Conservation (phyloP, 2,888 invertebrate genomes). For the Lepidocyrtinus sp. region DNA sequence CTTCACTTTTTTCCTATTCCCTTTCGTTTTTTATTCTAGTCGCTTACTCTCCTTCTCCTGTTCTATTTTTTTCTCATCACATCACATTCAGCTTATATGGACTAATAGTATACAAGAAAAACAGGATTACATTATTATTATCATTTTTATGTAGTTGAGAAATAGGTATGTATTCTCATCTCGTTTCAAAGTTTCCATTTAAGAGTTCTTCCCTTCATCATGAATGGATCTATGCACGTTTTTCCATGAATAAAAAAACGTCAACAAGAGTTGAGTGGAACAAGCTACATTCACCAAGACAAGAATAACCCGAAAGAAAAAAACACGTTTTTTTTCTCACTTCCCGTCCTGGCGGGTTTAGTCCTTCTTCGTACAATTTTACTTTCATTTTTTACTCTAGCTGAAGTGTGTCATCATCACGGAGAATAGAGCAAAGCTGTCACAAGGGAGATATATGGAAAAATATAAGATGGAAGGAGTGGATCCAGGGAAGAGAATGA, state of each 20-base stretch:
- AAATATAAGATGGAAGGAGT: not conserved
- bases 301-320: not conserved
- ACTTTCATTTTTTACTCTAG: constrained; percentile 27
- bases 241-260: constrained; percentile 20
- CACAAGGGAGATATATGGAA: not conserved
- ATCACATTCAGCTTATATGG: not conserved
- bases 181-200: constrained; percentile 33
- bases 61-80: constrained; percentile 12
- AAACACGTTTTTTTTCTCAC: not conserved
- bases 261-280: constrained; percentile 14
- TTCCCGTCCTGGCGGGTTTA: not conserved
- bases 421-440: not conserved
- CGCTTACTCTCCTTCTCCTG: constrained; percentile 29
- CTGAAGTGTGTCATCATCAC: constrained; percentile 5
- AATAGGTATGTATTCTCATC: constrained; percentile 32
- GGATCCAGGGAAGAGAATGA: not conserved
- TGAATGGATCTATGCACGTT: constrained; percentile 17
- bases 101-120: constrained; percentile 21
- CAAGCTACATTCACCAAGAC: constrained; percentile 4
- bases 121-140: constrained; percentile 38
- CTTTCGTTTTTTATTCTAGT: constrained; percentile 44
- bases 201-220: constrained; percentile 28
- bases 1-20: constrained; percentile 32
- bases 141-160: constrained; percentile 16
- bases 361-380: constrained; percentile 30